Evolutionary conservation across 2,113 vertebrate species (phyloP), one percentile per base, ranked within the genome.

Genomic region (Callopanchax toddi): DNA sequence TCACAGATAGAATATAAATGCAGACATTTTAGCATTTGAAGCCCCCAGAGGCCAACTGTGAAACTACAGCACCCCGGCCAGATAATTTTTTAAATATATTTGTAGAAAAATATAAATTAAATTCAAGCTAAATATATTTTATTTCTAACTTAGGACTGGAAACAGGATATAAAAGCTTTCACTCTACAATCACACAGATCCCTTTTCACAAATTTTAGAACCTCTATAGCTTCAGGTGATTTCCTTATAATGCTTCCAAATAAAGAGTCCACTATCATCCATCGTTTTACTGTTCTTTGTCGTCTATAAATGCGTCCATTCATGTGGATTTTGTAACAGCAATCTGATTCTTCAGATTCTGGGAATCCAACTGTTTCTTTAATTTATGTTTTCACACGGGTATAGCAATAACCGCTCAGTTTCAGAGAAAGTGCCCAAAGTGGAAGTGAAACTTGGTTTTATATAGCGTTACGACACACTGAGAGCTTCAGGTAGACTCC

Each of bases 381-480:
- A 40, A 26, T 3, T 4, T 2, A 18, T 25, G 18, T 22, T 37
- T 58, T 42, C 12, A 26, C n/a, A 5, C 11, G 36, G 11, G 11
- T 2, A 45, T 2, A 45, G 32, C 3, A 36, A 39, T 37, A 11
- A 50, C 15, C 20, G 17, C 23, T 58, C 21, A 21, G 55, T 32
- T 68, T 64, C 11, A 18, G 20, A 36, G 40, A 52, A 23, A 23
- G 16, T 40, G 13, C 22, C 21, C 12, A 9, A 65, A 62, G 5
- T 49, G 36, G 25, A 74, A 54, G 5, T 69, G 48, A 79, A 68
- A 55, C 52, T 2, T 11, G 5, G 17, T 36, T 55, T 67, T 34
- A 39, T n/a, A n/a, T n/a, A n/a, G n/a, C n/a, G n/a, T n/a, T n/a
- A n/a, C n/a, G n/a, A n/a, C n/a, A 64, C 22, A 51, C 11, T 2